Evolutionary conservation across 2,888 invertebrate species (phyloP), one percentile per base, ranked within the genome.

Genomic region (Clitarchus hookeri): DNA sequence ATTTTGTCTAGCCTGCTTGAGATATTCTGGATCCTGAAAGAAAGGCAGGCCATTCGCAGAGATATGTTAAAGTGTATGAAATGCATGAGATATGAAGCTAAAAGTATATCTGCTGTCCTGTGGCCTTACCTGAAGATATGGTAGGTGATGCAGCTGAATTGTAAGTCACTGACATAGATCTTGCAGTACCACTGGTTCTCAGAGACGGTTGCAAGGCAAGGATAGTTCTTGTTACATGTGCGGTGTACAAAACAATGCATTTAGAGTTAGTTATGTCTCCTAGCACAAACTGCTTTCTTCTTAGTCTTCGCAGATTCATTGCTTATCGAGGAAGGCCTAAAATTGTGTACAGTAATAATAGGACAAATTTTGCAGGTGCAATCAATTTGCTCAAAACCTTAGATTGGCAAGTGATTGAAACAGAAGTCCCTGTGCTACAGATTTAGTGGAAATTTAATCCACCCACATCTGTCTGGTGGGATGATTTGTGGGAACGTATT

Each of bases 221-320:
- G 90, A 89, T 91, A 23, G 88, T 89, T 23, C 77, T 92, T 9
- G 90, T 90, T 86, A 91, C 91, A 0, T 92, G 91, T 89, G 90
- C 91, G 0, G 88, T 91, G 0, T 91, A 90, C 65, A 87, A 91
- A 23, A 89, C 90, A 0, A 88, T 91, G 8, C 91, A 91, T 87
- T 87, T 92, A n/a, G 91, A 92, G 88, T 27, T 91, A 8, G 89
- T 90, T 0, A 87, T 86, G 0, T 89, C 89, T 11, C 86, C 91
- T 19, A 89, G 89, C 4, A 89, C 91, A 0, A 86, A 88, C 16
- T 87, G 88, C 25, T 91, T 91, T 86, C 36, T 91, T 11, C 87
- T 88, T 79, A 89, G 89, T 13, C 86, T 91, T 13, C 84, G 90
- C 77, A 86, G 91, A 82, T 91, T 91, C 85, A 88, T 90, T 25